phyloP scores from a whole-genome alignment of 2,113 vertebrate genomes.

The Pseudorasbora parva region DNA sequence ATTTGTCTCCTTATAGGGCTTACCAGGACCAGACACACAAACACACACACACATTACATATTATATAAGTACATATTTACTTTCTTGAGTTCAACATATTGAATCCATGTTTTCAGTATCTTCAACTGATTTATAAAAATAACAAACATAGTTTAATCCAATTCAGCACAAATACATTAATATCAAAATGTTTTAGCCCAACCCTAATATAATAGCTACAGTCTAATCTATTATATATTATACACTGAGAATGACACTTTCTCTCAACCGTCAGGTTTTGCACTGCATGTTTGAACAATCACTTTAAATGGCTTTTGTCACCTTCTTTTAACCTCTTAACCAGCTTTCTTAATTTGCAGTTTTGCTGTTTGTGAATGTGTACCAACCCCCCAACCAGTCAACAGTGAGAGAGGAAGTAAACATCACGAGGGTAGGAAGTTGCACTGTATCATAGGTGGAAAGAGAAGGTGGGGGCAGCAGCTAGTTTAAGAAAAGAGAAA shows the following conservation, averaged over 20 bases:
- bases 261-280: background rate
- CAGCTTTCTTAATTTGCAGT: background rate
- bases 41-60: no score
- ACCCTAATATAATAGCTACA: no score
- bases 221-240: no score
- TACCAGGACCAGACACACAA: no score
- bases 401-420: constrained; percentile 61
- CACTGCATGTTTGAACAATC: background rate
- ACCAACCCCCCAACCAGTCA: constrained; percentile 8
- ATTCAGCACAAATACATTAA: no score
- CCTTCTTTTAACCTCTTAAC: background rate
- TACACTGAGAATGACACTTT: background rate
- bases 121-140: no score
- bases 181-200: no score
- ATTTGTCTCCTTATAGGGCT: no score
- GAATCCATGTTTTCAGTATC: no score
- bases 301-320: constrained; percentile 10
- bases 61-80: no score
- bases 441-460: constrained; percentile 46
- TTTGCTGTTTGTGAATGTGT: background rate
- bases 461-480: constrained; percentile 2
- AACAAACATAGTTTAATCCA: no score
- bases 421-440: constrained; percentile 64
- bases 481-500: constrained; percentile 36
- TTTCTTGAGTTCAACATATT: no score